Conservation (phyloP, 2,797 vertebrate genomes). For the Hyperoplus immaculatus region DNA sequence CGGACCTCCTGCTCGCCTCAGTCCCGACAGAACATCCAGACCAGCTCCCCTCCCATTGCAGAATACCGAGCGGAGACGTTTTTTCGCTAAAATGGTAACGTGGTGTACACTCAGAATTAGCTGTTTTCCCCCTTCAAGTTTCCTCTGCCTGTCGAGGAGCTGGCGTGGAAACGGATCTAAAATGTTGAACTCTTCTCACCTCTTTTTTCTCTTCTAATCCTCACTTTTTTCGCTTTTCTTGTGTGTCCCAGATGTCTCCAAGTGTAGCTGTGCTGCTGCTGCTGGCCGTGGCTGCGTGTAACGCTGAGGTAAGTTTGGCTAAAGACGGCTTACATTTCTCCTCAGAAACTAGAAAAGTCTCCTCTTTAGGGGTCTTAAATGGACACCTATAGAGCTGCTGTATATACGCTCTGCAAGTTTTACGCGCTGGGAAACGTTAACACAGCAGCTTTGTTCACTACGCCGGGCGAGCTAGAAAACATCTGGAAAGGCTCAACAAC, state of each 20-base stretch:
- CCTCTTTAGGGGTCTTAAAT: neutral
- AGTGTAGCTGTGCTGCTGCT: slow-evolving; percentile 78
- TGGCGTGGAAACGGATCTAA: neutral
- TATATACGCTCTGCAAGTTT: neutral
- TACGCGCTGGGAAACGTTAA: neutral
- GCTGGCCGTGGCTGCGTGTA: slow-evolving; percentile 69
- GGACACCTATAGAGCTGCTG: neutral
- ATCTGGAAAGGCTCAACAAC: slow-evolving; percentile 53
- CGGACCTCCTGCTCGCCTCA: slow-evolving; percentile 64
- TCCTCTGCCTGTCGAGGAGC: neutral
- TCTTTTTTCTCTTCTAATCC: slow-evolving; percentile 14
- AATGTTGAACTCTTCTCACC: slow-evolving; percentile 23
- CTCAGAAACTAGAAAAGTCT: neutral
- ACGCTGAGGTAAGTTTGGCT: slow-evolving; percentile 82
- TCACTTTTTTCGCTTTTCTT: slow-evolving; percentile 41
- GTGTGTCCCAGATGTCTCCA: slow-evolving; percentile 81
- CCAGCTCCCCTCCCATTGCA: slow-evolving; percentile 26
- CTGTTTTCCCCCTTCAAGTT: slow-evolving; percentile 37
- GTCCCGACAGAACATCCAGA: slow-evolving; percentile 47
- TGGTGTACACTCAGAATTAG: neutral
- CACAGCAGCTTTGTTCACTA: slow-evolving; percentile 20
- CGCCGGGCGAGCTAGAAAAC: slow-evolving; percentile 18
- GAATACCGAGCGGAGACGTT: slow-evolving; percentile 37
- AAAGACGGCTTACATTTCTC: neutral
- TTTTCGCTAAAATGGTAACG: slow-evolving; percentile 61